Percentiles rank a stretch among this genome's conserved stretches.
These are phyloP conservation scores for Rhimphoctona megacephalus DNA, from an alignment of 2,888 invertebrate genomes.

Conservation along the genomic window DNA sequence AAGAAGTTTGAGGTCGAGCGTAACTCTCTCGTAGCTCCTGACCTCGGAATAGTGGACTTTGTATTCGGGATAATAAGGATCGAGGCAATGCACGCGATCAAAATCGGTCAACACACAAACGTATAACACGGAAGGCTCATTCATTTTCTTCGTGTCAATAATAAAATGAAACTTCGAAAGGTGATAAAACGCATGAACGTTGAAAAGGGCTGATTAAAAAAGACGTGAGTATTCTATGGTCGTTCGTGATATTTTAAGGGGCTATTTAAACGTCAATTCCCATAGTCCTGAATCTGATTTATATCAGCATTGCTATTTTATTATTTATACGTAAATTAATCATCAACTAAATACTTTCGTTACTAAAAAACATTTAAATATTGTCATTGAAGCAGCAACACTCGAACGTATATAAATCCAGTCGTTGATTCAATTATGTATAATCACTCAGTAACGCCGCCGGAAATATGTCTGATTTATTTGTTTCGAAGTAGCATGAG, in stretches of 20 bases:
- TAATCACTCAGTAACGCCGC: not conserved
- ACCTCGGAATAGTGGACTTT: constrained; percentile 9
- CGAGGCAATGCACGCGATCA: constrained; percentile 54
- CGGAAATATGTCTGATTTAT: not conserved
- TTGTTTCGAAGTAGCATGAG: not conserved
- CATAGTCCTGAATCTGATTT: not conserved
- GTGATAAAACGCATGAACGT: constrained; percentile 54
- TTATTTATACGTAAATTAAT: not conserved
- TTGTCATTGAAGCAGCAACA: not conserved
- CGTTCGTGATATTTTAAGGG: constrained; percentile 11
- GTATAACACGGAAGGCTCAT: constrained; percentile 14
- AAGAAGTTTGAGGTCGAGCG: constrained; percentile 49
- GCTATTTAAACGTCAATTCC: not conserved
- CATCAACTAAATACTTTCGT: not conserved
- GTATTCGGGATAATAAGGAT: constrained; percentile 23
- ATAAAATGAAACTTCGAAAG: constrained; percentile 52
- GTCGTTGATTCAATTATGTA: not conserved
- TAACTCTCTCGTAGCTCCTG: constrained; percentile 36
- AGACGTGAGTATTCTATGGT: constrained; percentile 6
- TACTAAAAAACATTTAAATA: not conserved
- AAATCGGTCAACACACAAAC: constrained; percentile 26
- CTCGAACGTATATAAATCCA: not conserved
- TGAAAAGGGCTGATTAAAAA: constrained; percentile 23
- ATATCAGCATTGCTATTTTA: not conserved
- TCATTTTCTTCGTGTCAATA: constrained; percentile 49